A percentile compares a stretch with the other conserved stretches of the same genome.
These are phyloP conservation scores for Aspiorhynchus laticeps DNA, from an alignment of 2,113 vertebrate species.

Conservation along the genomic window DNA sequence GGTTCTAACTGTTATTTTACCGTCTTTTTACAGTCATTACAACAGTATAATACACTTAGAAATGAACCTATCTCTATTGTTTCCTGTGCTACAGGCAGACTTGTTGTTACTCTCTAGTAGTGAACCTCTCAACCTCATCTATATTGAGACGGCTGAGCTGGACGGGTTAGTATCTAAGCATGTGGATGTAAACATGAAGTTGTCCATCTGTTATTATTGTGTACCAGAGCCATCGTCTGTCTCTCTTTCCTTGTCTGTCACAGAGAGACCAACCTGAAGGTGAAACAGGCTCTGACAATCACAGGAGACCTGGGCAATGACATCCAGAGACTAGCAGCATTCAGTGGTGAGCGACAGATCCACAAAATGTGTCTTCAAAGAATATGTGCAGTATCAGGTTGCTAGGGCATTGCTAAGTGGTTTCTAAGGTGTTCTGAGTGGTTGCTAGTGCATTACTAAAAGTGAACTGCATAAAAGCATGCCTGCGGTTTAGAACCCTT, in stretches of 20 bases:
- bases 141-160: constrained; percentile 92
- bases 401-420: not conserved
- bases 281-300: constrained; percentile 87
- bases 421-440: not conserved
- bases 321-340: constrained; percentile 77
- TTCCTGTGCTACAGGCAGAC: constrained; percentile 80
- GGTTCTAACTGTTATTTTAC: not conserved
- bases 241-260: constrained; percentile 31
- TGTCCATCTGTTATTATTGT: not conserved
- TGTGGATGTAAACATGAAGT: not conserved
- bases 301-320: constrained; percentile 84
- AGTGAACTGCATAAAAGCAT: not conserved
- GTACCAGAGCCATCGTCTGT: constrained; percentile 29
- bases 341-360: constrained; percentile 78
- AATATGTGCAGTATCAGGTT: not conserved
- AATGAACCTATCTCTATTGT: not conserved
- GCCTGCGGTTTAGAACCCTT: not conserved
- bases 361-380: not conserved
- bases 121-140: constrained; percentile 87
- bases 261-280: constrained; percentile 97
- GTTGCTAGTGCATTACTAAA: not conserved
- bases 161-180: constrained; percentile 83
- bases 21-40: not conserved
- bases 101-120: constrained; percentile 91
- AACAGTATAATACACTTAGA: not conserved